A percentile compares a stretch with the other conserved stretches of the same genome.
These are phyloP conservation scores for Cossypha polioptera DNA, from an alignment of 2,797 vertebrate genomes.

Conservation along the genomic window DNA sequence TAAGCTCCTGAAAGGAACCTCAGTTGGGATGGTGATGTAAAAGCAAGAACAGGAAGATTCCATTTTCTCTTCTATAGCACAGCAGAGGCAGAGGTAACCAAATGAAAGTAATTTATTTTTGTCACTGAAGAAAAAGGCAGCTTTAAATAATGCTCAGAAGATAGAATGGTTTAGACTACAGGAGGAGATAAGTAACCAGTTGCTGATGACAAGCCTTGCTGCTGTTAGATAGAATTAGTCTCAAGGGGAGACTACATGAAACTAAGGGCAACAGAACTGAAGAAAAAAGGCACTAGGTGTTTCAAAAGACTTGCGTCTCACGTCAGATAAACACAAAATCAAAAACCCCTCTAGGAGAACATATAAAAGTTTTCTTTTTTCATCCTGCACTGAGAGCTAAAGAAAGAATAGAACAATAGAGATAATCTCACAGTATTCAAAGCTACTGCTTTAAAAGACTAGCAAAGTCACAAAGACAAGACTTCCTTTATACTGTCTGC, in stretches of 20 bases:
- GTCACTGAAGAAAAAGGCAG: background rate
- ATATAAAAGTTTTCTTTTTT: background rate
- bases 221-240: conserved; percentile 1
- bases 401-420: conserved; percentile 16
- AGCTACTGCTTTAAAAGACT: conserved; percentile 1
- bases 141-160: conserved; percentile 26
- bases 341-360: background rate
- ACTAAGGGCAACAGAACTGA: background rate
- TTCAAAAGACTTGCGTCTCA: conserved; percentile 33
- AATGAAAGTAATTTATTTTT: conserved; percentile 48
- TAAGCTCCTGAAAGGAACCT: background rate
- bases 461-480: background rate
- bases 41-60: background rate
- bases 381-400: background rate
- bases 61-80: background rate
- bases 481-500: background rate
- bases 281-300: background rate
- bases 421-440: background rate
- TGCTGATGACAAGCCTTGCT: conserved; percentile 26
- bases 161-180: background rate
- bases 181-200: background rate
- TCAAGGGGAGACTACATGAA: conserved; percentile 20
- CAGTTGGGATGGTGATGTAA: background rate
- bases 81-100: background rate
- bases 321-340: background rate